A percentile compares a stretch with the other conserved stretches of the same genome.
These are phyloP conservation scores for Resseliella maxima DNA, from an alignment of 2,888 invertebrate genomes.

Conservation along the genomic window DNA sequence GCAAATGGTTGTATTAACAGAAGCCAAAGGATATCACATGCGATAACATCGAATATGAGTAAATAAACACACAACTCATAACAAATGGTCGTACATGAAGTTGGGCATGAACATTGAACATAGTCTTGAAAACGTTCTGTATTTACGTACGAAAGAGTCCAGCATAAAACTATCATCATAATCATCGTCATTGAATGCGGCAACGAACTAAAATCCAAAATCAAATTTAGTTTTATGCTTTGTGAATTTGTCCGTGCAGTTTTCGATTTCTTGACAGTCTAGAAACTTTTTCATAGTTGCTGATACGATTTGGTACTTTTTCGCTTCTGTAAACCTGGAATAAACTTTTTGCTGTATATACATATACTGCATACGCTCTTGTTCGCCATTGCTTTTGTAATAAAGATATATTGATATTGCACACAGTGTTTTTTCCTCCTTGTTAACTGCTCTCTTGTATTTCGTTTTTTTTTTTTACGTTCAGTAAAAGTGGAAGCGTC, in stretches of 20 bases:
- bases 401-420: conserved; percentile 45
- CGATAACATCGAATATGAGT: conserved; percentile 7
- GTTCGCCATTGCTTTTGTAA: conserved; percentile 10
- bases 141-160: not conserved
- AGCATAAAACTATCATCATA: conserved; percentile 39
- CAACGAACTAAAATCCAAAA: conserved; percentile 15
- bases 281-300: not conserved
- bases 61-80: conserved; percentile 27
- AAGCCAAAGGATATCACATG: conserved; percentile 7
- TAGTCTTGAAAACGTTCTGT: not conserved
- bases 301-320: not conserved
- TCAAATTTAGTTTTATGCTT: conserved; percentile 33
- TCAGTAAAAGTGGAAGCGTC: not conserved
- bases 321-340: not conserved
- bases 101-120: not conserved
- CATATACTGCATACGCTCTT: too few species aligned
- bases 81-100: not conserved
- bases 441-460: not conserved
- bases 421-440: not conserved
- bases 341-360: conserved; percentile 16
- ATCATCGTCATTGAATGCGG: conserved; percentile 2
- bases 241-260: conserved; percentile 8
- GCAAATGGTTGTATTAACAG: conserved; percentile 23
- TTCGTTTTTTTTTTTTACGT: not conserved
- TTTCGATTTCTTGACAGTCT: not conserved